Base-by-base conservation (phyloP, 1,140 invertebrate species). In the Amyelois transitella region DNA sequence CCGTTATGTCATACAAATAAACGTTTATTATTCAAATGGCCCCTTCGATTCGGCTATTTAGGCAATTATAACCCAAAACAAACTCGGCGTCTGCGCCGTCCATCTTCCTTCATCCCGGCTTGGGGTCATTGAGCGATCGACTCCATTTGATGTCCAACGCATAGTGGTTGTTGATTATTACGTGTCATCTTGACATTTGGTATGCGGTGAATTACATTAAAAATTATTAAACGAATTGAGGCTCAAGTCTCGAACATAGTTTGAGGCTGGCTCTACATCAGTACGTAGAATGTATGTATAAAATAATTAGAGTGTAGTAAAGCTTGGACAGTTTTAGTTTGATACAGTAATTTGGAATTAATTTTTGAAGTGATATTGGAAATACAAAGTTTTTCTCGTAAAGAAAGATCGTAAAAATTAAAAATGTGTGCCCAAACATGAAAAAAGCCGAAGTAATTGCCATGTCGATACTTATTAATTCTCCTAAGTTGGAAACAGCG, bases 51-150 rank as follows among this genome's bases (percentile, higher is more conserved):
- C 28, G 58, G 55, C 70, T 73, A 68, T 73, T n/a, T 69, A 66
- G 64, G 60, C 53, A 62, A 72, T 77, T 66, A 69, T 67, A 75
- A 73, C 66, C 70, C 71, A 77, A 64, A 75, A 71, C 64, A 72
- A 77, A 73, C 63, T 65, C 60, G 6, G n/a, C 32, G 32, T 2
- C 8, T 14, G 8, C 17, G 3, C 4, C 8, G 22, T 8, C 22
- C 32, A n/a, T n/a, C n/a, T n/a, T n/a, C 4, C 25, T 32, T 10
- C 25, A 32, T 38, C 32, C 32, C 17, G 32, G 17, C 32, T 38
- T 38, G 80, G 70, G 80, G 80, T 83, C 80, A 80, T 67, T 76
- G 80, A 53, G 74, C 75, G 71, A 74, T 72, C 69, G 74, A 69
- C 66, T 76, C 69, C 72, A 81, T 77, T 77, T 75, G 80, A 64